Conservation (phyloP, 1,140 invertebrate genomes). For the Oedothorax gibbosus region DNA sequence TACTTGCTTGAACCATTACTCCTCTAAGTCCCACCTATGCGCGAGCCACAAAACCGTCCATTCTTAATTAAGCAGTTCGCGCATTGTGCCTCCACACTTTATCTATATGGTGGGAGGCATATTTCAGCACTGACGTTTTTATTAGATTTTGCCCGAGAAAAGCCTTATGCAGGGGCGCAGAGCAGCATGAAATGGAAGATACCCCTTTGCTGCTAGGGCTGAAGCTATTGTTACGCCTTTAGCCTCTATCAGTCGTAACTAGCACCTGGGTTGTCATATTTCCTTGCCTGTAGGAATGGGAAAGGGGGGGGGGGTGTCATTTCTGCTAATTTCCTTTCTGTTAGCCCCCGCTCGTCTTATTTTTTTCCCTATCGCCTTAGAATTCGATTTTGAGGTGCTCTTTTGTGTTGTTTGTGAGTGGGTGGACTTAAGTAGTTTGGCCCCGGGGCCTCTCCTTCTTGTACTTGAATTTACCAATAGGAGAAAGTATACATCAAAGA, state of each 20-base stretch:
- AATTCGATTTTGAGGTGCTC: constrained; percentile 32
- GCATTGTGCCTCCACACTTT: constrained; percentile 55
- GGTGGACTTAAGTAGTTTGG: no score
- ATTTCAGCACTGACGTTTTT: constrained; percentile 62
- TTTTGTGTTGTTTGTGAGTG: constrained; percentile 9
- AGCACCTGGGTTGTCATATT: constrained; percentile 58
- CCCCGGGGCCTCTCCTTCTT: no score
- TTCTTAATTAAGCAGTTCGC: constrained; percentile 61
- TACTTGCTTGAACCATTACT: constrained; percentile 10
- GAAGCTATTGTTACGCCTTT: neutral
- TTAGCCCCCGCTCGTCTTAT: neutral
- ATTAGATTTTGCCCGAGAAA: constrained; percentile 55
- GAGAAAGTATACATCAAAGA: constrained; percentile 12
- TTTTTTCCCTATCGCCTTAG: constrained; percentile 18
- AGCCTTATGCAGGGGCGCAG: constrained; percentile 21
- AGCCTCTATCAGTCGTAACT: constrained; percentile 51
- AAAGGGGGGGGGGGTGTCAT: neutral
- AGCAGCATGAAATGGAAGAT: constrained; percentile 33
- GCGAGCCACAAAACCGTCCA: constrained; percentile 44
- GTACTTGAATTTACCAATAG: constrained; percentile 7
- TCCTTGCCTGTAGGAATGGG: constrained; percentile 23
- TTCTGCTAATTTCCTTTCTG: constrained; percentile 46
- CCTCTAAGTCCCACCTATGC: neutral
- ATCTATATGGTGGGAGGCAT: constrained; percentile 61
- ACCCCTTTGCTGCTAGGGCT: neutral